Evolutionary conservation across 2,888 invertebrate genomes (phyloP), one percentile per base, ranked within the genome.

Genomic region (Cosmopolites sordidus): DNA sequence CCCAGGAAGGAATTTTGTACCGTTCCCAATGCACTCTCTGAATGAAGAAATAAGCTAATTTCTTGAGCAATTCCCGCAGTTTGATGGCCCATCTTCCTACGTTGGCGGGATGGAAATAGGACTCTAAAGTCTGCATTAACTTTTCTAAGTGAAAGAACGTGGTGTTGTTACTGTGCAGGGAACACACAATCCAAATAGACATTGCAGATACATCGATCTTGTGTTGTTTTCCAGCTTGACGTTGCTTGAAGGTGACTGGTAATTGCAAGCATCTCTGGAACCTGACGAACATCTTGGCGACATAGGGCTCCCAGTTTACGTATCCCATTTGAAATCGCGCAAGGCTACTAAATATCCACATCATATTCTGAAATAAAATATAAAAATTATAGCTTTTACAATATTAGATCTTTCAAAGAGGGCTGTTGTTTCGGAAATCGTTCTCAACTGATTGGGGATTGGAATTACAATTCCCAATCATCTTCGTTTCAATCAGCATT

Each of bases 91-190:
- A 95, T 41, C 83, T 72, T 17, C 94, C 95, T 30, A 78, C 73
- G 72, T 96, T 96, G 0, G 93, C 93, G 46, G 92, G 91, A 75
- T 96, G 90, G 64, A 88, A 84, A 73, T 92, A 95, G 2, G 91
- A 88, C 70, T 92, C 90, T 2, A 93, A 76, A 0, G 89, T 86
- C 60, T 84, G 86, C 67, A 95, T 82, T 67, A 95, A 84, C 63
- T 87, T 86, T 51, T 84, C 82, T 46, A 96, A 76, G 65, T 92
- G 85, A 44, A 80, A 79, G 67, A 89, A 82, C 0, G 84, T 82
- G 44, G 78, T 76, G 41, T 73, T 68, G 14, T 84, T 84, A 44
- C 83, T 80, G 40, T 84, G 84, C 74, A 90, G 75, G 11, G 77
- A 77, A 72, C 77, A 78, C 2, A 80, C 79, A 41, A 83, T 82